A percentile compares a stretch with the other conserved stretches of the same genome.
Conservation (phyloP, 2,113 vertebrate species). For the Notothenia coriiceps region DNA sequence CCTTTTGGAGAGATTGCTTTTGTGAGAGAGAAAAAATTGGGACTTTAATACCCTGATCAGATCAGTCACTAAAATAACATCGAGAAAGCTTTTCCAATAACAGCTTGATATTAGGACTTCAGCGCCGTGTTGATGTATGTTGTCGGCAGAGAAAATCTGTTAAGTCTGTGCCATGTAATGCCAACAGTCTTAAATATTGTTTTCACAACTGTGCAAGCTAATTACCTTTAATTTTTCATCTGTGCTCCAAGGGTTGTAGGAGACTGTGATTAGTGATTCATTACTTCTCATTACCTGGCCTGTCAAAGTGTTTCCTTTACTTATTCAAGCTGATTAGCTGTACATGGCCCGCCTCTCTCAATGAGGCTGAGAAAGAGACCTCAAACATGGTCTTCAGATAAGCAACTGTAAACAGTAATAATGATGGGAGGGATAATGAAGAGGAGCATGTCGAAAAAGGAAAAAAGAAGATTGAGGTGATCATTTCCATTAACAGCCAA, state of each 20-base stretch:
- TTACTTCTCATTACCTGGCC: slow-evolving; percentile 84
- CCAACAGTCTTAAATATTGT: slow-evolving; percentile 83
- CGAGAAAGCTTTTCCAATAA: slow-evolving; percentile 69
- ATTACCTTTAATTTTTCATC: slow-evolving; percentile 85
- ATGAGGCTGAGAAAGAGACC: slow-evolving; percentile 68
- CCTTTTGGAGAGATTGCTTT: slow-evolving; percentile 60
- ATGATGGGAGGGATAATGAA: slow-evolving; percentile 12
- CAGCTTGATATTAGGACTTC: slow-evolving; percentile 75
- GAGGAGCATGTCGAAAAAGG: background rate
- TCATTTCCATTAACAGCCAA: background rate
- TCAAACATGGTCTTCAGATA: slow-evolving; percentile 60
- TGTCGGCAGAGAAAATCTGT: slow-evolving; percentile 71
- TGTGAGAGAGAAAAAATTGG: slow-evolving; percentile 20
- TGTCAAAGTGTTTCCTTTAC: slow-evolving; percentile 85
- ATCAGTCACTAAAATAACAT: slow-evolving; percentile 75
- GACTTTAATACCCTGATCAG: slow-evolving; percentile 62
- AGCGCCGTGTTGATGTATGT: slow-evolving; percentile 71
- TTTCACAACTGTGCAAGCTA: slow-evolving; percentile 83
- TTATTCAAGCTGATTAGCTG: slow-evolving; percentile 82
- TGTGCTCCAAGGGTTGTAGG: slow-evolving; percentile 80
- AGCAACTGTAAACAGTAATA: slow-evolving; percentile 20
- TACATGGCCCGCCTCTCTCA: slow-evolving; percentile 76
- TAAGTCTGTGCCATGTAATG: slow-evolving; percentile 75
- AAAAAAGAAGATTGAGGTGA: background rate
- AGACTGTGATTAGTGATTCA: slow-evolving; percentile 81